Percentiles rank a stretch among this genome's conserved stretches.
These are phyloP conservation scores for Physella acuta DNA, from an alignment of 1,140 invertebrate genomes.

Conservation along the genomic window DNA sequence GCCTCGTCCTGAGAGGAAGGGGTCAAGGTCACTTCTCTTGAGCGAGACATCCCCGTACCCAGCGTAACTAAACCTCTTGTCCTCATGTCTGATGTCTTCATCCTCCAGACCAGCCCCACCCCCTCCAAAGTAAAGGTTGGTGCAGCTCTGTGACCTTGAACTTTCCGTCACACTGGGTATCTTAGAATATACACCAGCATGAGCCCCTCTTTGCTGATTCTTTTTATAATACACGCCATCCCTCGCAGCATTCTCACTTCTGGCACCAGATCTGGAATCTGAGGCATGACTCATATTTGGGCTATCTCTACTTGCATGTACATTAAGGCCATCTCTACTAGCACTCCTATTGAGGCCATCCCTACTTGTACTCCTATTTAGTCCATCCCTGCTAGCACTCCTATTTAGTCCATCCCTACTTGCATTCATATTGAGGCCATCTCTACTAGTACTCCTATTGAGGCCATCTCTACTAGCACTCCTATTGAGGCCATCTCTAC, in stretches of 20 bases:
- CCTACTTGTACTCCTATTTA: too few relatives aligned
- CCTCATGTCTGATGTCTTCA: background rate
- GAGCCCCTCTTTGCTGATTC: too few relatives aligned
- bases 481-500: background rate
- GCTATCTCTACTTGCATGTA: background rate
- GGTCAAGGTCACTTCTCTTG: background rate
- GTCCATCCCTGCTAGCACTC: too few relatives aligned
- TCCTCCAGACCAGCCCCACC: background rate
- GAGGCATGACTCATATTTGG: too few relatives aligned
- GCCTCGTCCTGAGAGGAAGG: background rate
- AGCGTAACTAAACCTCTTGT: conserved; percentile 16
- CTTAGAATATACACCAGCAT: background rate
- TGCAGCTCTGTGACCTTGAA: background rate
- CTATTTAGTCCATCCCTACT: too few relatives aligned
- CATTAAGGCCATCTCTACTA: background rate
- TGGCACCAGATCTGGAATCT: too few relatives aligned
- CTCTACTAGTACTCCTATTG: background rate
- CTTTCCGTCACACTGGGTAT: background rate
- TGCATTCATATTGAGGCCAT: background rate
- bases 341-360: background rate
- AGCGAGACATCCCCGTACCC: conserved; percentile 1
- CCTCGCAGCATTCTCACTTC: too few relatives aligned
- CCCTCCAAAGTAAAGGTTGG: background rate
- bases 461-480: background rate
- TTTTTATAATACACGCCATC: too few relatives aligned